phyloP scores from a whole-genome alignment of 2,797 vertebrate species.

The Sebastes cheni region DNA sequence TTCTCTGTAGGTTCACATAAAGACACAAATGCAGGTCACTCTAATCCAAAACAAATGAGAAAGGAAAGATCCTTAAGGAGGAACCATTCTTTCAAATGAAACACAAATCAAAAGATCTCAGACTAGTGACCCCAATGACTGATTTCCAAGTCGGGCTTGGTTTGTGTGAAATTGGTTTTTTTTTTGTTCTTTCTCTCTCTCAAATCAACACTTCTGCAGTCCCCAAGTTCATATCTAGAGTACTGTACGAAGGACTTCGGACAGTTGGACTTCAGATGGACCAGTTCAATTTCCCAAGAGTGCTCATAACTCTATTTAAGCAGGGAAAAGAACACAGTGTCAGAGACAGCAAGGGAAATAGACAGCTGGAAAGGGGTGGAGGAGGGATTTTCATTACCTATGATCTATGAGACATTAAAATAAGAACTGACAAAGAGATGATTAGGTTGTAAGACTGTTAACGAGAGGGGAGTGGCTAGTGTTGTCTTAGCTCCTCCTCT shows the following conservation, averaged over 20 bases:
- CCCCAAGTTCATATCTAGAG: constrained; percentile 85
- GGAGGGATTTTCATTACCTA: constrained; percentile 76
- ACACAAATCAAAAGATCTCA: constrained; percentile 84
- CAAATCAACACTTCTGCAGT: constrained; percentile 81
- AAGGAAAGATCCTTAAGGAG: constrained; percentile 73
- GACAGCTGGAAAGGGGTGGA: constrained; percentile 82
- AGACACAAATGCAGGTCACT: constrained; percentile 82
- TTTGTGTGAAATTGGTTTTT: constrained; percentile 79
- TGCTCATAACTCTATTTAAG: constrained; percentile 88
- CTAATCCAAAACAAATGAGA: constrained; percentile 77
- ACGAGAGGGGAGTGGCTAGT: constrained; percentile 63
- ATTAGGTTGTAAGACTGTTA: constrained; percentile 61
- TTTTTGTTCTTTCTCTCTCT: constrained; percentile 79
- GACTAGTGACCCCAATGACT: constrained; percentile 76
- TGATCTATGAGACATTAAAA: constrained; percentile 57
- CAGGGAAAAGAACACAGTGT: constrained; percentile 84
- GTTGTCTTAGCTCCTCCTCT: constrained; percentile 69
- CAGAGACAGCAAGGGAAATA: constrained; percentile 82
- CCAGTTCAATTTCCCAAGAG: constrained; percentile 84
- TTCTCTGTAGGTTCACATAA: constrained; percentile 87
- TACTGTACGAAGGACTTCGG: constrained; percentile 85
- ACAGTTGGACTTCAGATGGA: constrained; percentile 86
- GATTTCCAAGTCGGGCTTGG: constrained; percentile 74
- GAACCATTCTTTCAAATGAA: constrained; percentile 82
- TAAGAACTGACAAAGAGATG: constrained; percentile 65